Evolutionary conservation across 2,113 vertebrate species (phyloP).

Genomic region (Charadrius vociferus): DNA sequence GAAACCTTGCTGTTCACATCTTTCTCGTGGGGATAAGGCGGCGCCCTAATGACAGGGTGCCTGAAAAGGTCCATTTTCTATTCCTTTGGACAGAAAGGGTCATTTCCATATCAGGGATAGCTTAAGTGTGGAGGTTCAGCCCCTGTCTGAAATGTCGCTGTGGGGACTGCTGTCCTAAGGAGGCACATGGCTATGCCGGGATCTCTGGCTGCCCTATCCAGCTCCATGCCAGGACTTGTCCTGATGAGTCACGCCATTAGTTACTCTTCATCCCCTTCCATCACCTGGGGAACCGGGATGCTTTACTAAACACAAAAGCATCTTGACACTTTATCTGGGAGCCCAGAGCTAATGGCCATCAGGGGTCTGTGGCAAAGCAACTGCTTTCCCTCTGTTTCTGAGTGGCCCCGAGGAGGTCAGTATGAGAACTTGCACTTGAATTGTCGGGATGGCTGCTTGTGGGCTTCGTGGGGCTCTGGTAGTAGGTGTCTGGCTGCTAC

Average conservation of each 20-base stretch:
- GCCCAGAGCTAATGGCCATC: neutral
- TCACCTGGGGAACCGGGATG: neutral
- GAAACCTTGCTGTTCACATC: neutral
- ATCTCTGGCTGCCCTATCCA: neutral
- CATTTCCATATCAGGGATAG: neutral
- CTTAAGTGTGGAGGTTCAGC: neutral
- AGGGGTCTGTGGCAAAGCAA: neutral
- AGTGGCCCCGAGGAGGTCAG: neutral
- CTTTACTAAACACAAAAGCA: neutral
- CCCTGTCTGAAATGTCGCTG: neutral
- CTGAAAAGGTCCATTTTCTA: neutral
- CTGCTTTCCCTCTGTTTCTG: neutral
- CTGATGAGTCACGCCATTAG: neutral
- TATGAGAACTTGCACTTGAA: neutral
- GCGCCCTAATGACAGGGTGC: neutral
- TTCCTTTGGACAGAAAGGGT: neutral
- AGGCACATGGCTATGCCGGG: fast-evolving
- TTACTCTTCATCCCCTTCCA: neutral
- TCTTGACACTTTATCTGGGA: neutral
- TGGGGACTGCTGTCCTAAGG: neutral
- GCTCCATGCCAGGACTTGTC: neutral
- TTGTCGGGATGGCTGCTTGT: fast-evolving
- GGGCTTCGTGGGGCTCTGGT: fast-evolving
- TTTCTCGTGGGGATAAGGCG: neutral
- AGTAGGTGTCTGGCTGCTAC: fast-evolving